phyloP scores from a whole-genome alignment of 2,888 invertebrate species.

The Serripes groenlandicus region DNA sequence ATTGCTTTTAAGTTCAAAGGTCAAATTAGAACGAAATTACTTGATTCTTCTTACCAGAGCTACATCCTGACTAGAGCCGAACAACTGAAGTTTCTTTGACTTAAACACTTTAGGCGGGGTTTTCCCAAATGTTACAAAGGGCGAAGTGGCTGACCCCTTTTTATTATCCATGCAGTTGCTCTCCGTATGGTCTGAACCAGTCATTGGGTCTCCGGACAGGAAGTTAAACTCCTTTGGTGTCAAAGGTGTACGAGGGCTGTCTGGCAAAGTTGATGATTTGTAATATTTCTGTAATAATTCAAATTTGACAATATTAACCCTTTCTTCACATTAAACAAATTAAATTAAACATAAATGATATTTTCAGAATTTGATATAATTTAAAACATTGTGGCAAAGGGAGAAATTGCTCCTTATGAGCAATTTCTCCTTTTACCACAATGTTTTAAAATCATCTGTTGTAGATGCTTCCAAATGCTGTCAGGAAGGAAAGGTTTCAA shows the following conservation, averaged over 20 bases:
- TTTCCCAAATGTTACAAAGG: slow-evolving; percentile 83
- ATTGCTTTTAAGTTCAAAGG: too few relatives aligned
- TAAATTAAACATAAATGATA: too few relatives aligned
- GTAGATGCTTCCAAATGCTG: too few relatives aligned
- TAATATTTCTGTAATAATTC: slow-evolving; percentile 68
- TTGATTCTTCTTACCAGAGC: slow-evolving; percentile 56
- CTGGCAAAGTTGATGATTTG: slow-evolving; percentile 63
- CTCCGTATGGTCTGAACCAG: background rate
- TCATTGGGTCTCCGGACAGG: slow-evolving; percentile 35
- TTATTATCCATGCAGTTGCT: slow-evolving; percentile 4
- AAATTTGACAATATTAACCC: background rate
- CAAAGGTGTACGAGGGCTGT: slow-evolving; percentile 64
- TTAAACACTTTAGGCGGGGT: slow-evolving; percentile 71
- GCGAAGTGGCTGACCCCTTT: slow-evolving; percentile 65
- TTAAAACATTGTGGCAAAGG: too few relatives aligned
- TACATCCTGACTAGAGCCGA: slow-evolving; percentile 53
- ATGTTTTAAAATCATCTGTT: too few relatives aligned
- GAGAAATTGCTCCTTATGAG: too few relatives aligned
- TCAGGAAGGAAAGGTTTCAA: too few relatives aligned
- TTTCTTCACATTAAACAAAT: too few relatives aligned
- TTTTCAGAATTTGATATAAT: too few relatives aligned
- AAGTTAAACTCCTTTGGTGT: slow-evolving; percentile 61
- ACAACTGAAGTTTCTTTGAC: slow-evolving; percentile 60
- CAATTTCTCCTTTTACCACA: too few relatives aligned
- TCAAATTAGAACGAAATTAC: too few relatives aligned